Evolutionary conservation across 2,888 invertebrate species (phyloP).

Genomic region (Catocala fraxini): DNA sequence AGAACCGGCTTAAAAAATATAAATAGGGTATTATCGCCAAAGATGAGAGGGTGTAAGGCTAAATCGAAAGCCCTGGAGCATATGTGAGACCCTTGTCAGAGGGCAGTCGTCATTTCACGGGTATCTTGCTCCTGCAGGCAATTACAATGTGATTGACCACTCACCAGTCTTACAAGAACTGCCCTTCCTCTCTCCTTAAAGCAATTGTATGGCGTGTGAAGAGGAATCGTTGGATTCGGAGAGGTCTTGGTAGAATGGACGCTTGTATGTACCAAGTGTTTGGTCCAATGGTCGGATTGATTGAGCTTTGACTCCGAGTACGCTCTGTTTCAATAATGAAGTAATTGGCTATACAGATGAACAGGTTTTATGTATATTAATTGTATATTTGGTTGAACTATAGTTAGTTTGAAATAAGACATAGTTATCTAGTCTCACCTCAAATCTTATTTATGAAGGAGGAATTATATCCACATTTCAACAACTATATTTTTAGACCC

Average conservation of each 20-base stretch:
- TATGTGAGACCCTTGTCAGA: slow-evolving; percentile 77
- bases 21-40: slow-evolving; percentile 40
- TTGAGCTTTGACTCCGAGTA: slow-evolving; percentile 69
- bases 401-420: not conserved
- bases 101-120: slow-evolving; percentile 84
- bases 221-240: slow-evolving; percentile 39
- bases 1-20: slow-evolving; percentile 26
- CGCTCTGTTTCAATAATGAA: slow-evolving; percentile 77
- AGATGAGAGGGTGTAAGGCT: slow-evolving; percentile 61
- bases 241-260: slow-evolving; percentile 59
- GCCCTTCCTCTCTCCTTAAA: slow-evolving; percentile 28
- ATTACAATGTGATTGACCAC: slow-evolving; percentile 83
- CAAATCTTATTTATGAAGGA: too few relatives aligned
- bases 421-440: too few relatives aligned
- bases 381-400: slow-evolving; percentile 21
- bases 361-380: slow-evolving; percentile 35
- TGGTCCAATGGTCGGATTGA: slow-evolving; percentile 80
- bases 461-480: too few relatives aligned
- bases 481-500: too few relatives aligned
- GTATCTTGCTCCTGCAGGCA: slow-evolving; percentile 81
- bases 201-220: slow-evolving; percentile 13
- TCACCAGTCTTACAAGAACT: slow-evolving; percentile 57
- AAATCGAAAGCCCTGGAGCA: slow-evolving; percentile 72
- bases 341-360: slow-evolving; percentile 55
- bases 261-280: slow-evolving; percentile 66